These are phyloP conservation scores for Paratilapia polleni DNA, from an alignment of 2,113 vertebrate genomes.

Conservation along the genomic window DNA sequence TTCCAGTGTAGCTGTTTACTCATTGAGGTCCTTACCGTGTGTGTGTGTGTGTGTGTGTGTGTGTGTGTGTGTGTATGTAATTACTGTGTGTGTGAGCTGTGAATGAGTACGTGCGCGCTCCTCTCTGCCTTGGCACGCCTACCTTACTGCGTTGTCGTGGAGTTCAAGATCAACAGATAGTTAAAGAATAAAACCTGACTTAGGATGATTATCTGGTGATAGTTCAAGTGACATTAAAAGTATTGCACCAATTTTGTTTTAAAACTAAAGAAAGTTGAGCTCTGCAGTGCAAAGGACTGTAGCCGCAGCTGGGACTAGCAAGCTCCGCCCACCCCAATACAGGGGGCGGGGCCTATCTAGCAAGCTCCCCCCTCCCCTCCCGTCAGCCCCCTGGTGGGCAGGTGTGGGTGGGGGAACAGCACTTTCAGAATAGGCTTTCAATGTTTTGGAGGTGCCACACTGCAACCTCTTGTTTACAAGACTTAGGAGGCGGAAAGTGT, in stretches of 20 bases:
- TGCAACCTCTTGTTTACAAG: constrained; percentile 99
- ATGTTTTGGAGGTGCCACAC: constrained; percentile 92
- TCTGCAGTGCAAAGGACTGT: constrained; percentile 97
- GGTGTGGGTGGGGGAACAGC: constrained; percentile 88
- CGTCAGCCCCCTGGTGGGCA: constrained; percentile 52
- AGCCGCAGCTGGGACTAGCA: constrained; percentile 98
- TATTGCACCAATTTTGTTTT: constrained; percentile 97
- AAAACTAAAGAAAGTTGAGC: constrained; percentile 96
- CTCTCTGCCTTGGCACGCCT: constrained; percentile 97
- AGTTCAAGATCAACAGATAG: constrained; percentile 90
- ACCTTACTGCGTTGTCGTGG: constrained; percentile 93
- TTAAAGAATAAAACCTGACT: constrained; percentile 84
- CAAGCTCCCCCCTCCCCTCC: constrained; percentile 77
- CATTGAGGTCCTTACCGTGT: constrained; percentile 89
- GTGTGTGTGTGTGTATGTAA: too few species aligned
- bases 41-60: constrained; percentile 37
- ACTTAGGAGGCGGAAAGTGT: constrained; percentile 90
- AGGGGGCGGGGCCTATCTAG: constrained; percentile 73
- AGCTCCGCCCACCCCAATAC: constrained; percentile 79
- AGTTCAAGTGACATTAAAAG: constrained; percentile 85
- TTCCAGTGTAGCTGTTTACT: constrained; percentile 97
- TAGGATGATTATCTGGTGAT: constrained; percentile 87
- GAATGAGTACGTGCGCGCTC: constrained; percentile 84
- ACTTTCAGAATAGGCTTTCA: constrained; percentile 98
- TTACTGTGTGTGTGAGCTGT: constrained; percentile 8